Evolutionary conservation across 2,888 invertebrate genomes (phyloP), one percentile per base, ranked within the genome.

Genomic region (Euphydryas editha): DNA sequence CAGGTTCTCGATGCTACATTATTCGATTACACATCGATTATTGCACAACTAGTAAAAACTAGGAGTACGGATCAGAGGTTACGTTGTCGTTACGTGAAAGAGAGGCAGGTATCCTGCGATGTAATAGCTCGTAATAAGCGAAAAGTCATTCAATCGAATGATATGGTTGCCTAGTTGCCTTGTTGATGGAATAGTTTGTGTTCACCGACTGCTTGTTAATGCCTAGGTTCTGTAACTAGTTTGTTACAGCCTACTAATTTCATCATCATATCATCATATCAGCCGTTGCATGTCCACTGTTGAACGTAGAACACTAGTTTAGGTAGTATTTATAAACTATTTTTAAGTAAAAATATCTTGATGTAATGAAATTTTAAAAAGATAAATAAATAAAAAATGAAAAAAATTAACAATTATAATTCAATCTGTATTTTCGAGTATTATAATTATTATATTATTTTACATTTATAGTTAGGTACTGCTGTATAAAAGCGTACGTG

Each of bases 1-100:
- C 80, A 67, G 77, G 79, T 79, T 77, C 67, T 74, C 72, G 73
- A 76, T 75, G 71, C 71, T 69, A 73, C 75, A 75, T 74, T 75
- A 74, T 72, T 75, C 75, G 76, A 73, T 78, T 77, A 75, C 75
- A 74, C 67, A 49, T 51, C 58, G 63, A 63, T 63, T 63, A 59
- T 59, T 47, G 51, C 20, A 73, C 75, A 59, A 65, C 49, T 59
- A 67, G 73, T 72, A 74, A 75, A 76, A 75, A 76, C 66, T 71
- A 60, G 61, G 68, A 51, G 49, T 51, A 24, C 21, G 49, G 72
- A 75, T 71, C 74, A 72, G 72, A 74, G 74, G 76, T 73, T 72
- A 72, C 57, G 72, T 71, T 68, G 68, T 71, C 60, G 71, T 70
- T 72, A 72, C 70, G 70, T 65, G 54, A 36, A 54, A 54, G 15